Evolutionary conservation across 1,140 invertebrate genomes (phyloP).

Genomic region (Bombus polaris): DNA sequence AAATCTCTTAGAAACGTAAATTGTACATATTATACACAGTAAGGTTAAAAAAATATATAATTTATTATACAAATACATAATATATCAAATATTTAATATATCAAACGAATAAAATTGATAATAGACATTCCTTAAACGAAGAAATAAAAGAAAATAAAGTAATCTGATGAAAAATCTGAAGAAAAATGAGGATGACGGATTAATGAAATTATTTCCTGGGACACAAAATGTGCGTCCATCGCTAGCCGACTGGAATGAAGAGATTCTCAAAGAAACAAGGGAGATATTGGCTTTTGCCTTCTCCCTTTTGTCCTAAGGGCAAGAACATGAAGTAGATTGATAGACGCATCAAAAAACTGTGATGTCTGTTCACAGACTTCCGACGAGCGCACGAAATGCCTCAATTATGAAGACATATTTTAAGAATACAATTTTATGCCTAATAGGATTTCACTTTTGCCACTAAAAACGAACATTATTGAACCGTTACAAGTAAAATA

Average conservation of each 20-base stretch:
- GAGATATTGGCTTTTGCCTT: constrained; percentile 17
- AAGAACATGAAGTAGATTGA: constrained; percentile 19
- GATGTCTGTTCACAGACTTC: not conserved
- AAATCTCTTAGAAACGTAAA: no score
- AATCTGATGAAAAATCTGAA: not conserved
- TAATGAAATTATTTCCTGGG: not conserved
- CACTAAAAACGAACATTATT: not conserved
- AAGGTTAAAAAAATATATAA: not conserved
- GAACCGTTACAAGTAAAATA: no score
- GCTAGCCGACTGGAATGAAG: constrained; percentile 18
- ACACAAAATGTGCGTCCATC: constrained; percentile 11
- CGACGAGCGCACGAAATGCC: not conserved
- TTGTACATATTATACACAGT: no score
- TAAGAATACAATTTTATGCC: not conserved
- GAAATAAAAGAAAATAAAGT: not conserved
- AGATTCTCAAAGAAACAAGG: constrained; percentile 23
- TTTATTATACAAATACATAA: not conserved
- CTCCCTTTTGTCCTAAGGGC: constrained; percentile 3
- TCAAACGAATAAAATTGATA: not conserved
- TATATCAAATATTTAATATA: not conserved
- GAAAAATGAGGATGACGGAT: not conserved
- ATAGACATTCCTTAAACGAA: not conserved
- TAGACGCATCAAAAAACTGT: constrained; percentile 7
- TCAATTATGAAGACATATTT: constrained; percentile 3
- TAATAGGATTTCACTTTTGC: not conserved